phyloP scores from a whole-genome alignment of 2,888 invertebrate species.

The Yponomeuta plumbellus region DNA sequence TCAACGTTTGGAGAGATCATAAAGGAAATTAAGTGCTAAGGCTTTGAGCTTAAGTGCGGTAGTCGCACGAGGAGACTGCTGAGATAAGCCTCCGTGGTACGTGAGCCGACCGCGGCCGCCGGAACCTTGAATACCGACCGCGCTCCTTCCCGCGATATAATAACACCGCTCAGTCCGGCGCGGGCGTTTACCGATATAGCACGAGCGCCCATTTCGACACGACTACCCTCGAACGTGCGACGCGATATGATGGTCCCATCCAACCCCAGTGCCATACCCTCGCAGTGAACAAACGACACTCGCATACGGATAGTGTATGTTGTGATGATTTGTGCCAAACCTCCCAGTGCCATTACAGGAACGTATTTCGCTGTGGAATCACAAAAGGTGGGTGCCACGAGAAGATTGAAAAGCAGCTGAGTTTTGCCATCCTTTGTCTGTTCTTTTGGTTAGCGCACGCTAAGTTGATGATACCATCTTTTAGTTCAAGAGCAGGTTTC shows the following conservation, averaged over 20 bases:
- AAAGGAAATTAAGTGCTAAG: not conserved
- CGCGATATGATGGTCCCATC: slow-evolving; percentile 40
- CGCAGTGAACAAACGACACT: slow-evolving; percentile 47
- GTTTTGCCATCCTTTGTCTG: slow-evolving; percentile 4
- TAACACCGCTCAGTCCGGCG: slow-evolving; percentile 69
- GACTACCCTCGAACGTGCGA: slow-evolving; percentile 19
- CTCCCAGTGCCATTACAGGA: slow-evolving; percentile 59
- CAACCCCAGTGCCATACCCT: slow-evolving; percentile 30
- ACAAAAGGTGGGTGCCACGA: slow-evolving; percentile 45
- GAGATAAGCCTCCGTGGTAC: slow-evolving; percentile 60
- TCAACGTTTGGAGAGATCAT: not conserved
- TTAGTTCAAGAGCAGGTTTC: not conserved
- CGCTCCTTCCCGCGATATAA: slow-evolving; percentile 68
- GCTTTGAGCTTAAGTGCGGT: not conserved
- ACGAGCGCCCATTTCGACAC: slow-evolving; percentile 45
- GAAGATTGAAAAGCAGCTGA: not conserved
- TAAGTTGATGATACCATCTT: not conserved
- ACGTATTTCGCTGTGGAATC: slow-evolving; percentile 40
- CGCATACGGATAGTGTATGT: slow-evolving; percentile 54
- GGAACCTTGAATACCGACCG: slow-evolving; percentile 62
- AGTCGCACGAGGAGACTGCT: slow-evolving; percentile 34
- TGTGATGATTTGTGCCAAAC: slow-evolving; percentile 70
- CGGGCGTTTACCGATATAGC: slow-evolving; percentile 65
- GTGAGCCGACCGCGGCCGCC: slow-evolving; percentile 54
- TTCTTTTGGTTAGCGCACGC: not conserved